Percentiles rank a stretch among this genome's conserved stretches.
These are phyloP conservation scores for Parelbella ahira DNA, from an alignment of 2,888 invertebrate species.

Conservation along the genomic window DNA sequence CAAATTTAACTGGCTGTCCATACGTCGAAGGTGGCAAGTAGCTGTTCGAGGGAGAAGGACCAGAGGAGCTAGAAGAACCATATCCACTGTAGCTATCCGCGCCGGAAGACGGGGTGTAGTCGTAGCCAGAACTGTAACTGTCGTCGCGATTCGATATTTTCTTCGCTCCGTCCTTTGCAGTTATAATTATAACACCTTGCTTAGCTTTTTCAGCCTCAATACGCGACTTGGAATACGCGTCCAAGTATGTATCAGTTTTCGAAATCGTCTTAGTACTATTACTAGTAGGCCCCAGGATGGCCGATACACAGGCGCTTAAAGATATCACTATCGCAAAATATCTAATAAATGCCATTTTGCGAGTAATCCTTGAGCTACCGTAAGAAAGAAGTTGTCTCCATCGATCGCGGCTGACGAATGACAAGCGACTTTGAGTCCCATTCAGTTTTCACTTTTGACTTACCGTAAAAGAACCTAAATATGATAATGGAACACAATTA, in stretches of 20 bases:
- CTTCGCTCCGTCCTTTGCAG: conserved; percentile 71
- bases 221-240: conserved; percentile 82
- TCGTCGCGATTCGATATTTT: conserved; percentile 72
- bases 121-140: conserved; percentile 63
- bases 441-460: conserved; percentile 79
- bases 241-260: conserved; percentile 82
- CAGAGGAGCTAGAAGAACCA: conserved; percentile 41
- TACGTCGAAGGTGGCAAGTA: conserved; percentile 52
- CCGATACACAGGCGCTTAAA: conserved; percentile 51
- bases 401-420: conserved; percentile 74
- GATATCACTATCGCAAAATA: conserved; percentile 46
- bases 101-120: conserved; percentile 62
- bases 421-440: conserved; percentile 58
- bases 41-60: conserved; percentile 38
- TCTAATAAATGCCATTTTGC: conserved; percentile 50
- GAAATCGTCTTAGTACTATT: conserved; percentile 54
- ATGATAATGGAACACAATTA: conserved; percentile 81
- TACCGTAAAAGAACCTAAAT: conserved; percentile 79
- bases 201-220: conserved; percentile 70
- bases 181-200: conserved; percentile 67
- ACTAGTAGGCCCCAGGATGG: conserved; percentile 59
- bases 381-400: conserved; percentile 66
- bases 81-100: conserved; percentile 55
- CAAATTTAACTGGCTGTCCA: conserved; percentile 52
- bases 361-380: conserved; percentile 48